Base-by-base conservation (phyloP, 2,797 vertebrate genomes). In the Tangara arthus region DNA sequence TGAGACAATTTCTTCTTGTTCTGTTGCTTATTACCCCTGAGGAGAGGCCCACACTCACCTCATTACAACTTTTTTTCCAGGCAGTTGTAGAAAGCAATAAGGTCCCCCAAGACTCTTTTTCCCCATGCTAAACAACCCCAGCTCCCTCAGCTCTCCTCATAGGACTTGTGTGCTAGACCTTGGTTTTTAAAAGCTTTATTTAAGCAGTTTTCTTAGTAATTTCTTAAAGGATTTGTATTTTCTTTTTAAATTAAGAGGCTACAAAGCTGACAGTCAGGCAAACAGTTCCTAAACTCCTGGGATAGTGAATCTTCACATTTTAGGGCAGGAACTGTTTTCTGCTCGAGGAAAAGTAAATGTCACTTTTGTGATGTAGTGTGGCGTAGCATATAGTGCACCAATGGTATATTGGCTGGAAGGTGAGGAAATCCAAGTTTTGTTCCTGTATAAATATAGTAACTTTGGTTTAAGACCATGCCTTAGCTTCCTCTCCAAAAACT, bases 51-150 rank as follows among this genome's bases (percentile, higher is more conserved):
- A 52, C 6, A 4, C 26, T 49, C 30, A 27, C 24, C 15, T 39
- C 16, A 22, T 19, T 42, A 24, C 12, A 68, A 11, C 26, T 3
- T 22, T 44, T 60, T 61, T 57, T 57, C 19, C 24, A 23, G 12
- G 6, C 11, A 35, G 13, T 17, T 46, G 5, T 46, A 59, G 52
- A 44, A 63, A 64, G n/a, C 8, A 20, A 5, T 34, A 26, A 64
- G 8, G 26, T 32, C 7, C 8, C 20, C 12, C 1, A 3, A 59
- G 10, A 16, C 4, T 7, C n/a, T 16, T 68, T 30, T 50, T 2
- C 3, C 26, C 12, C 15, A 12, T 21, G 12, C 15, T 64, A 34
- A 82, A 52, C 17, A 37, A 24, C 17, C 39, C 78, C 30, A 59
- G 44, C 52, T 64, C 18, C 17, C 39, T 83, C 30, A 59, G 44